Evolutionary conservation across 2,888 invertebrate species (phyloP).

Genomic region (Nemurella pictetii): DNA sequence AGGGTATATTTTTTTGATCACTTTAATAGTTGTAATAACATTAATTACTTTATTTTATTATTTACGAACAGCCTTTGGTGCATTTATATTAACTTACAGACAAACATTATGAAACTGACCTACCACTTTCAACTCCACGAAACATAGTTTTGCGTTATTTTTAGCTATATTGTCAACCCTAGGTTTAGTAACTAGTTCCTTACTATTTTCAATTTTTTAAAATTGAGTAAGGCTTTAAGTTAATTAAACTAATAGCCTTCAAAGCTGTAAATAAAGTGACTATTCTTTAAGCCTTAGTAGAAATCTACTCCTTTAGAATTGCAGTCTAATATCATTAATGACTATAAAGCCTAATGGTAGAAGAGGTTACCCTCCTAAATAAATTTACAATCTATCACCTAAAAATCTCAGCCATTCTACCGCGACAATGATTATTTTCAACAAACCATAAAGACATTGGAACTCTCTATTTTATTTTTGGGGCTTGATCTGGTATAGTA

Average conservation of each 20-base stretch:
- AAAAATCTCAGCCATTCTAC: slow-evolving; percentile 15
- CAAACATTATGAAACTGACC: not conserved
- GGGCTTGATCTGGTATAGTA: not conserved
- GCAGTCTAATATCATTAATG: slow-evolving; percentile 64
- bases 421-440: not conserved
- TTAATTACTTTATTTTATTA: slow-evolving; percentile 62
- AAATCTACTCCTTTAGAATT: slow-evolving; percentile 59
- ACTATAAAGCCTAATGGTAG: slow-evolving; percentile 58
- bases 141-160: not conserved
- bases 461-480: not conserved
- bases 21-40: slow-evolving; percentile 57
- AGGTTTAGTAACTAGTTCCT: slow-evolving; percentile 38
- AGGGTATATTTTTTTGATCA: slow-evolving; percentile 53
- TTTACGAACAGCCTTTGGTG: slow-evolving; percentile 54
- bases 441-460: slow-evolving; percentile 60
- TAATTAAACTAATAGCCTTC: slow-evolving; percentile 65
- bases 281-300: slow-evolving; percentile 61
- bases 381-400: not conserved
- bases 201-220: slow-evolving; percentile 21
- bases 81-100: slow-evolving; percentile 31
- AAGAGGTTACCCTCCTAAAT: slow-evolving; percentile 49
- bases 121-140: not conserved
- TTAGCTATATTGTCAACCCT: not conserved
- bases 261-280: slow-evolving; percentile 62
- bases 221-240: slow-evolving; percentile 59